These are phyloP conservation scores for Bettongia penicillata DNA, from an alignment of 2,113 vertebrate species.

Conservation along the genomic window DNA sequence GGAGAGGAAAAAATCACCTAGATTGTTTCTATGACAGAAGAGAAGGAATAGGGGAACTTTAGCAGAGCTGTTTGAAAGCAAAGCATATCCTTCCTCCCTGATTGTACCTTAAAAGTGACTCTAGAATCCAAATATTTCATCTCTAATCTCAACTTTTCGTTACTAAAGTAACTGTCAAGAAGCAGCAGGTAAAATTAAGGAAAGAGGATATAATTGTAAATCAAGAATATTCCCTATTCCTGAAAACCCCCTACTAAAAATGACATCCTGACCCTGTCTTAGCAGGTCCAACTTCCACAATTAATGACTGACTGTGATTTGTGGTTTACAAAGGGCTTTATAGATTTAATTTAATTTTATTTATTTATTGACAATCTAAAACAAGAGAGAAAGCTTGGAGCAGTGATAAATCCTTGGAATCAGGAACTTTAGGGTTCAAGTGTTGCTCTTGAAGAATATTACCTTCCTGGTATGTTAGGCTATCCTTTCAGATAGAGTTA, in stretches of 20 bases:
- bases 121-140: background rate
- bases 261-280: conserved; percentile 62
- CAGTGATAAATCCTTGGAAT: too few relatives aligned
- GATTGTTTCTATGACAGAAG: conserved; percentile 11
- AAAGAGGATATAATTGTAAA: conserved; percentile 65
- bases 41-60: background rate
- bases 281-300: conserved; percentile 53
- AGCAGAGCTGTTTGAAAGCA: background rate
- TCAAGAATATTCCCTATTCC: conserved; percentile 48
- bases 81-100: background rate
- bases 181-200: conserved; percentile 54
- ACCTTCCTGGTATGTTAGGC: too few relatives aligned
- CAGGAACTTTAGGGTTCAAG: too few relatives aligned
- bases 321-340: conserved; percentile 8
- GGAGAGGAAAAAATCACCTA: background rate
- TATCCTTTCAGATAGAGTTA: too few relatives aligned
- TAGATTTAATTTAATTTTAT: too few relatives aligned
- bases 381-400: too few relatives aligned
- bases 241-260: conserved; percentile 63
- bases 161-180: background rate
- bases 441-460: too few relatives aligned
- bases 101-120: background rate
- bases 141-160: background rate
- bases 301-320: conserved; percentile 47
- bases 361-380: too few relatives aligned